Evolutionary conservation across 2,113 vertebrate genomes (phyloP), one percentile per base, ranked within the genome.

Genomic region (Poicephalus gulielmi): DNA sequence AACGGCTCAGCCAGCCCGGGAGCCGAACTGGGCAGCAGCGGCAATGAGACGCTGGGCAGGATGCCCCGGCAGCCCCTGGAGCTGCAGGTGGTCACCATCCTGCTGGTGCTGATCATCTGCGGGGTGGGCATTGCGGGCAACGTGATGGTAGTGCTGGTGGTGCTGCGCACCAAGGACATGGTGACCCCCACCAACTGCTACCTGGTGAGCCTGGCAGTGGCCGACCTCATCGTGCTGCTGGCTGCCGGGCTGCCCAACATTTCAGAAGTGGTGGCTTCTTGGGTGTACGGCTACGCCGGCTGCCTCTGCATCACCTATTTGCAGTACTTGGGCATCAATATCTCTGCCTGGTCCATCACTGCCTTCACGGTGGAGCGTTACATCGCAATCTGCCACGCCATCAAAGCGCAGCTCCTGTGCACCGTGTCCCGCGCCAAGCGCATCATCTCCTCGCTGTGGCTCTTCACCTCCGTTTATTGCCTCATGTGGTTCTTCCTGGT

Each of bases 401-500:
- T 99, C 66, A 98, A 97, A 60, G 99, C 98, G 0, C 99, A 99
- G 95, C 97, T 98, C 70, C 97, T 99, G 74, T 98, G 98, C 94
- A 98, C 98, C 0, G 98, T 98, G 55, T 98, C 98, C 50, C 95
- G 98, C 1, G 98, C 99, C 96, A 99, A 98, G 96, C 97, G 97
- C 97, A 98, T 99, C 96, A 98, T 98, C 39, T 97, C 98, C 14
- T 97, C 95, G 0, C 98, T 99, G 49, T 99, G 99, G 98, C 69
- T 98, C 94, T 98, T 98, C 97, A 98, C 98, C 31, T 98, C 98
- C 0, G 95, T 99, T 86, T 99, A 98, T 94, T 98, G 98, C 57
- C 97, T 98, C 35, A 98, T 99, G 98, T 99, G 99, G 99, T 98
- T 99, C 97, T 99, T 99, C 96, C 95, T 99, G 67, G 98, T 98